Evolutionary conservation across 2,888 invertebrate genomes (phyloP).

Genomic region (Melieria picta): DNA sequence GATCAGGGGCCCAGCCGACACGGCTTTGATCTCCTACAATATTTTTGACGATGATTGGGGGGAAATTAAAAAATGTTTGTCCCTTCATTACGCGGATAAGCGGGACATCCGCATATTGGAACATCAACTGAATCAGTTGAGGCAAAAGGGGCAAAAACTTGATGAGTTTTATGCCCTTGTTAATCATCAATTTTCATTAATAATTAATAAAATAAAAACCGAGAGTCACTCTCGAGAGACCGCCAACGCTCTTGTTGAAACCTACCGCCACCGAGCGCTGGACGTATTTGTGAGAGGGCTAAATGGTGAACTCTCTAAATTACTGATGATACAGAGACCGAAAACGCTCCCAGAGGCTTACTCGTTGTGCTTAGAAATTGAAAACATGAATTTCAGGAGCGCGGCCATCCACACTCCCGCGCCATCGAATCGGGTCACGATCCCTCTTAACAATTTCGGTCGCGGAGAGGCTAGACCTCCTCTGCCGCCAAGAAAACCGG

Average conservation of each 20-base stretch:
- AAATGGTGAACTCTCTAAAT: neutral
- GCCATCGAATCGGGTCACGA: no score
- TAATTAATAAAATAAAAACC: slow-evolving; percentile 43
- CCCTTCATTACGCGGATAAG: slow-evolving; percentile 45
- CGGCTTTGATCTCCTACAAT: slow-evolving; percentile 37
- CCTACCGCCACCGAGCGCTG: slow-evolving; percentile 41
- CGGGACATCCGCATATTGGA: slow-evolving; percentile 40
- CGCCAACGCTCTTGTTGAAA: slow-evolving; percentile 33
- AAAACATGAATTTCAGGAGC: neutral
- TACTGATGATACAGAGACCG: neutral
- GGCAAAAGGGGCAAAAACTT: slow-evolving; percentile 34
- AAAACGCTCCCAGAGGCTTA: neutral
- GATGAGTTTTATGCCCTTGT: slow-evolving; percentile 40
- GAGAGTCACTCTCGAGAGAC: slow-evolving; percentile 41
- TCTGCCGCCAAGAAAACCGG: no score
- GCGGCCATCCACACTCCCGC: neutral
- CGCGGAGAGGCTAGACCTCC: no score
- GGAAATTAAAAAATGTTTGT: slow-evolving; percentile 41
- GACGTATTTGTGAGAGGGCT: slow-evolving; percentile 37
- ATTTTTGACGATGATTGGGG: slow-evolving; percentile 40
- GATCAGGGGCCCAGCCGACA: slow-evolving; percentile 35
- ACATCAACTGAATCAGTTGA: slow-evolving; percentile 40
- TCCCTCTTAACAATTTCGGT: no score
- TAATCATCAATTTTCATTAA: slow-evolving; percentile 23
- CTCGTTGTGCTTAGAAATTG: neutral